Base-by-base conservation (phyloP, 2,113 vertebrate genomes). In the Gallinago jamesoni region DNA sequence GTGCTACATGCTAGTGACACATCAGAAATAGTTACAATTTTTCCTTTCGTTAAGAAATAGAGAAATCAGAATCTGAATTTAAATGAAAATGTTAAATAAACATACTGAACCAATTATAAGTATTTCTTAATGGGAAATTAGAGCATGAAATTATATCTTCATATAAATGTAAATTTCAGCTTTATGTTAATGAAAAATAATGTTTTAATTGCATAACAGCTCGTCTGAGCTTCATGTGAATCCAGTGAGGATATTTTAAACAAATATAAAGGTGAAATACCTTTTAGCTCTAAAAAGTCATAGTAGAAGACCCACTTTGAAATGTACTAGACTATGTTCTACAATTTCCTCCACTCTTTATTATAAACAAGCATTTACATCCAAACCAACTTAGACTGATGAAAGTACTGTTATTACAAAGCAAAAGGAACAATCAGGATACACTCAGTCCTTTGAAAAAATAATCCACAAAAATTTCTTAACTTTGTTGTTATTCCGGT, bases 71-170 rank as follows among this genome's bases (percentile, higher is more conserved):
- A 94, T 55, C 15, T 50, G 70, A 83, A 90, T 91, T 95, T 45
- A 73, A 91, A 79, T 87, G 9, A 81, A 84, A 87, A 87, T 62
- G 23, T 45, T 84, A 84, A 90, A 60, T 57, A 90, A 93, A 78
- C 35, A 67, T 70, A 47, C 72, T 41, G 56, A 81, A 39, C 8
- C 35, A 75, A 39, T 76, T 83, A 74, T 85, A 91, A 50, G 23
- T 90, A 69, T 83, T 96, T 89, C 35, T 93, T 93, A 94, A 74
- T 70, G 28, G 50, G 20, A 95, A 93, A 96, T 88, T 66, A 94
- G 48, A 85, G 50, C 59, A 77, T 85, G 74, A 90, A 91, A 91
- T 89, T 85, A 10, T 69, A 80, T 73, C 45, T 83, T 91, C 43
- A 83, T 88, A 41, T 76, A 82, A 95, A 94, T 91, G 60, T 59